Evolutionary conservation across 2,888 invertebrate species (phyloP).

Genomic region (Dexiosoma caninum): DNA sequence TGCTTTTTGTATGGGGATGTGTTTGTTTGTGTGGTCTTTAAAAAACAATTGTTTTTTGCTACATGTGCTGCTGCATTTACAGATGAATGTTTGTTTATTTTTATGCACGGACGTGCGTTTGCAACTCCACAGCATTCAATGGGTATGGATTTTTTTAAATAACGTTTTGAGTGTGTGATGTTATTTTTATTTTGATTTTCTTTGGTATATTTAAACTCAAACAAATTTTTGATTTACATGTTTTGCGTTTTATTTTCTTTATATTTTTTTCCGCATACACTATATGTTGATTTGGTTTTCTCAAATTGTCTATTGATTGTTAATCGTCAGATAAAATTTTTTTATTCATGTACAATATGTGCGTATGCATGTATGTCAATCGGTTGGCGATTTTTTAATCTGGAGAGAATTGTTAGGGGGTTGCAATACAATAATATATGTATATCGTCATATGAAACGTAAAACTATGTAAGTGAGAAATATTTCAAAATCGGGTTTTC

Average conservation of each 20-base stretch:
- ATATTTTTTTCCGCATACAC: not conserved
- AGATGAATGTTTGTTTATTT: slow-evolving; percentile 5
- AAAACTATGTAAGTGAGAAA: too few species aligned
- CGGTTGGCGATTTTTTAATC: too few species aligned
- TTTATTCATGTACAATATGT: too few species aligned
- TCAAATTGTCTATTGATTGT: too few species aligned
- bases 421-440: too few species aligned
- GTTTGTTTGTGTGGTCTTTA: slow-evolving; percentile 3
- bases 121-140: not conserved
- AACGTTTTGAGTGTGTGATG: slow-evolving; percentile 15
- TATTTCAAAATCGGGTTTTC: too few species aligned
- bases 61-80: slow-evolving; percentile 47
- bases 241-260: not conserved
- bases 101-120: not conserved
- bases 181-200: slow-evolving; percentile 23
- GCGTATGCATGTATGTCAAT: too few species aligned
- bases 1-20: slow-evolving; percentile 11
- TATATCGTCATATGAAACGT: too few species aligned
- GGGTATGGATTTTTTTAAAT: slow-evolving; percentile 14
- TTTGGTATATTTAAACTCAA: slow-evolving; percentile 13
- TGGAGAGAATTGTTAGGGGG: too few species aligned
- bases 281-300: too few species aligned
- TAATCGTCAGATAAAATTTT: too few species aligned
- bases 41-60: slow-evolving; percentile 27
- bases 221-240: not conserved